phyloP scores from a whole-genome alignment of 2,888 invertebrate genomes.

The Chrysotoxum bicinctum region DNA sequence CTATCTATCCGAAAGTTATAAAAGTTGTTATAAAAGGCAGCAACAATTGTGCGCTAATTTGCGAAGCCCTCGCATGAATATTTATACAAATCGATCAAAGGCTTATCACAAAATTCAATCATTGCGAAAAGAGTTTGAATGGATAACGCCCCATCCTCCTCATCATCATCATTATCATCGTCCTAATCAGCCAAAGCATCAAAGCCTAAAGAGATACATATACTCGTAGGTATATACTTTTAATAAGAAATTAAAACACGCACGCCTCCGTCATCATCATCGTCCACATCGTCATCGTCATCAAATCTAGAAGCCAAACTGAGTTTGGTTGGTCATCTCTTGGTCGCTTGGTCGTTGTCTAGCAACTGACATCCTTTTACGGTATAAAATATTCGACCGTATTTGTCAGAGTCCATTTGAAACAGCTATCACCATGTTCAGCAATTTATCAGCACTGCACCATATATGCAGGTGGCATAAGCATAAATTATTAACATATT shows the following conservation, averaged over 20 bases:
- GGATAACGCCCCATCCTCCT: conserved; percentile 45
- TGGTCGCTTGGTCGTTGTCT: not conserved
- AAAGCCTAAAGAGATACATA: not conserved
- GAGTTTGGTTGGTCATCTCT: conserved; percentile 7
- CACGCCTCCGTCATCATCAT: conserved; percentile 58
- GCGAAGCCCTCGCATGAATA: conserved; percentile 43
- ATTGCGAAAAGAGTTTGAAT: conserved; percentile 34
- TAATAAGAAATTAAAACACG: conserved; percentile 55
- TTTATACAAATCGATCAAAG: conserved; percentile 43
- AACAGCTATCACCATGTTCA: conserved; percentile 74
- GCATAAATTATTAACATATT: conserved; percentile 74
- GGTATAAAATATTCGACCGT: conserved; percentile 73
- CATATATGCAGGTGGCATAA: conserved; percentile 74
- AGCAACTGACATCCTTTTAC: conserved; percentile 61
- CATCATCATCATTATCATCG: conserved; percentile 26
- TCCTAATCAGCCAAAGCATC: not conserved
- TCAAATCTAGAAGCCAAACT: not conserved
- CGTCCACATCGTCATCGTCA: conserved; percentile 23
- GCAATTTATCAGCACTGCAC: conserved; percentile 74
- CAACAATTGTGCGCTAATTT: conserved; percentile 41
- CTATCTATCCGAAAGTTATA: not conserved
- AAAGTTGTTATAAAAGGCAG: not conserved
- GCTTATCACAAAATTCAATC: conserved; percentile 63
- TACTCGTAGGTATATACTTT: not conserved
- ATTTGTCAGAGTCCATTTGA: conserved; percentile 74